Evolutionary conservation across 2,797 vertebrate species (phyloP).

Genomic region (Micropoecilia bifurca): DNA sequence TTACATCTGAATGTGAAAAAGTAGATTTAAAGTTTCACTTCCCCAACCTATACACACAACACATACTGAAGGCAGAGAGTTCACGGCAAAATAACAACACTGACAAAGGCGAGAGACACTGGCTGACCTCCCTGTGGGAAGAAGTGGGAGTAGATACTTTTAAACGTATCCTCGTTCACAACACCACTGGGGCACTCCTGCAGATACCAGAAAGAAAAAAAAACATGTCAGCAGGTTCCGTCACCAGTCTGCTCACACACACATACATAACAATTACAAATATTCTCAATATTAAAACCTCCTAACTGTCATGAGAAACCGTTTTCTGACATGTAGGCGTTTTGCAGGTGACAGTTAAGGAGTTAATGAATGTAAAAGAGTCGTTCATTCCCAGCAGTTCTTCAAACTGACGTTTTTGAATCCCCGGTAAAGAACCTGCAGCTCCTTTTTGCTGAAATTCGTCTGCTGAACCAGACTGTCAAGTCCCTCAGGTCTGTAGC

Average conservation of each 20-base stretch:
- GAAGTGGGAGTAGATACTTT: conserved; percentile 96
- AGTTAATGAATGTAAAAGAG: background rate
- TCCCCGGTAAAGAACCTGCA: conserved; percentile 95
- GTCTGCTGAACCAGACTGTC: conserved; percentile 91
- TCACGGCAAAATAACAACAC: background rate
- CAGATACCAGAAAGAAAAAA: background rate
- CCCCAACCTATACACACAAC: too few species aligned
- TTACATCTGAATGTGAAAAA: background rate
- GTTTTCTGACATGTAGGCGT: too few species aligned
- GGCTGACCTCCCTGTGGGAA: conserved; percentile 96
- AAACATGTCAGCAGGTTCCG: background rate
- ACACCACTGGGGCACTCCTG: conserved; percentile 95
- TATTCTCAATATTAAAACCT: background rate
- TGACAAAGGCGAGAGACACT: background rate
- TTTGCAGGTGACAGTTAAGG: too few species aligned
- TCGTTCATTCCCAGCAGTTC: background rate
- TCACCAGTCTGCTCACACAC: background rate
- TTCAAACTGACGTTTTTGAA: conserved; percentile 90
- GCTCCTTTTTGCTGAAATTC: conserved; percentile 94
- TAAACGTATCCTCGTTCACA: conserved; percentile 95
- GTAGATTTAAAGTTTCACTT: background rate
- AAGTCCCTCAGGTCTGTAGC: conserved; percentile 92
- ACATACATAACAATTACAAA: background rate
- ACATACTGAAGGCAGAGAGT: background rate
- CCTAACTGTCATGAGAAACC: too few species aligned